Percentiles rank a stretch among this genome's conserved stretches.
Evolutionary conservation across 2,888 invertebrate genomes (phyloP).

Genomic region (Oligia fasciuncula): DNA sequence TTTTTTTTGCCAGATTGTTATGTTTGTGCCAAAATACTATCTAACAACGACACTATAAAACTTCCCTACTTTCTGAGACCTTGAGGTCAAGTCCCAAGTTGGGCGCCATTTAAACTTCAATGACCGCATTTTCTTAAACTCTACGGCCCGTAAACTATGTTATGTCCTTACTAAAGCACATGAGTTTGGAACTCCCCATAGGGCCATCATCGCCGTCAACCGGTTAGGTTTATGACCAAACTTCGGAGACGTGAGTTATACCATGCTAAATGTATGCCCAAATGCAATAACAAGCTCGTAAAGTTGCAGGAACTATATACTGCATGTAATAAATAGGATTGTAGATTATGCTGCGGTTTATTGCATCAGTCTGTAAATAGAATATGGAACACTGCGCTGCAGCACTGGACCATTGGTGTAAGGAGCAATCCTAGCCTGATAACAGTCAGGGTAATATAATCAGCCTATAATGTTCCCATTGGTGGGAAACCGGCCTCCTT

Average conservation of each 20-base stretch:
- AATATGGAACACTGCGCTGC: background rate
- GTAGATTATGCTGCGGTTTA: background rate
- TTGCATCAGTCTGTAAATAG: background rate
- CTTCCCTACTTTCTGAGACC: background rate
- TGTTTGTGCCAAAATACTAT: background rate
- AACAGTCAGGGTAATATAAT: no score
- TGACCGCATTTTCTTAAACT: constrained; percentile 47
- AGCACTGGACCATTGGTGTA: background rate
- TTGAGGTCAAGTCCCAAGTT: constrained; percentile 31
- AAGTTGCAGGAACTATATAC: constrained; percentile 23
- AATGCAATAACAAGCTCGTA: constrained; percentile 55
- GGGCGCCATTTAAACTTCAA: constrained; percentile 37
- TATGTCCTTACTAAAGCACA: constrained; percentile 50
- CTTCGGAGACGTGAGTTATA: constrained; percentile 56
- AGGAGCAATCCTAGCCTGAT: background rate
- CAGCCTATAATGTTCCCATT: no score
- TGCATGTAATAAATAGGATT: constrained; percentile 14
- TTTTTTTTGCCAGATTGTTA: background rate
- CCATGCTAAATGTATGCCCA: constrained; percentile 46
- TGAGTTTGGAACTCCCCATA: constrained; percentile 31
- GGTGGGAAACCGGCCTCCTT: no score
- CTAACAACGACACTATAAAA: background rate
- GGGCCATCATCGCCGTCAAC: constrained; percentile 54
- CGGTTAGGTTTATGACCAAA: constrained; percentile 52
- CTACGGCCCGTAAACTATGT: constrained; percentile 55